These are phyloP conservation scores for Paedocypris sp. DNA, from an alignment of 2,113 vertebrate species.

Conservation along the genomic window DNA sequence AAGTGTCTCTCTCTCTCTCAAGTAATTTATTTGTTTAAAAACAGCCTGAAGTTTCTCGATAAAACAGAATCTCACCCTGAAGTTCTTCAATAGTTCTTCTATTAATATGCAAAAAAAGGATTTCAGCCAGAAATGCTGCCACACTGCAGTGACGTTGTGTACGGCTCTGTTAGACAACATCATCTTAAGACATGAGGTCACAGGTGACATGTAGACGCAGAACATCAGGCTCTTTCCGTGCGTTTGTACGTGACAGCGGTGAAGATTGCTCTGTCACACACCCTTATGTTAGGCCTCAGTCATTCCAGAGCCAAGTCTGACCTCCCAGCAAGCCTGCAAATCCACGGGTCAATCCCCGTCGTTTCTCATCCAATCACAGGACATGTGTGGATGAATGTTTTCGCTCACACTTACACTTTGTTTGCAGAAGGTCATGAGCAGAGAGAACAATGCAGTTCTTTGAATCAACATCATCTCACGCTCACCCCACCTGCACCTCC, in stretches of 20 bases:
- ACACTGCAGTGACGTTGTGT: not conserved
- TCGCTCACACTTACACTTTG: not conserved
- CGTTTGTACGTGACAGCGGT: slow-evolving; percentile 30
- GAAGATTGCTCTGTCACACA: slow-evolving; percentile 12
- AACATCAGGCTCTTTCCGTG: not conserved
- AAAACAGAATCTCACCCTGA: no score
- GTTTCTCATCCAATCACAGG: slow-evolving; percentile 12
- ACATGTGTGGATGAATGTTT: not conserved
- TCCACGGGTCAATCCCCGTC: slow-evolving; percentile 17
- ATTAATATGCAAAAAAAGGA: no score
- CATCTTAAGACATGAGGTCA: not conserved
- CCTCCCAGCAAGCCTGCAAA: not conserved
- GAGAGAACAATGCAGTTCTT: not conserved
- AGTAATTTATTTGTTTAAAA: no score
- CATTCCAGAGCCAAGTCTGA: slow-evolving; percentile 7
- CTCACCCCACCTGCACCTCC: not conserved
- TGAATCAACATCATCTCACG: not conserved
- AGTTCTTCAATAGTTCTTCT: no score
- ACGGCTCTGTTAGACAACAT: no score
- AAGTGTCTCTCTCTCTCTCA: no score
- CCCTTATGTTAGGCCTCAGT: slow-evolving; percentile 20
- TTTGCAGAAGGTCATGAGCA: not conserved
- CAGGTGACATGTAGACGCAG: not conserved
- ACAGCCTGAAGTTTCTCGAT: no score
- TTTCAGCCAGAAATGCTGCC: no score